Evolutionary conservation across 2,113 vertebrate genomes (phyloP), one percentile per base, ranked within the genome.

Genomic region (Origma solitaria): DNA sequence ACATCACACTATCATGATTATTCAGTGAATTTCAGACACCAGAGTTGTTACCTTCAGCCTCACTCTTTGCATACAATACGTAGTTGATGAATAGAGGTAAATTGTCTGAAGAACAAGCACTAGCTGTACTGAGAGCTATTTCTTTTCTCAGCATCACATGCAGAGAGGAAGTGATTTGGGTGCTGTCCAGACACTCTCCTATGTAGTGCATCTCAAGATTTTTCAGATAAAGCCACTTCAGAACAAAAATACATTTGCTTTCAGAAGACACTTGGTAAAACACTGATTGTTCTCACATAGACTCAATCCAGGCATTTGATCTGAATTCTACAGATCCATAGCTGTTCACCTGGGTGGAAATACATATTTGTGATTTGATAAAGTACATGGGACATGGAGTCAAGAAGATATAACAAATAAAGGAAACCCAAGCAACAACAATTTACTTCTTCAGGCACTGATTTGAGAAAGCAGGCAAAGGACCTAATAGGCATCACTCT

Each of bases 1-100:
- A 40, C 12, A 11, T 93, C 82, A 90, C 57, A 69, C 45, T 90
- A 47, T 88, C 58, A 88, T 86, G 37, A 94, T 93, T 95, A 91
- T 31, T 61, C 58, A 76, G 62, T 82, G 57, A 93, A 69, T 65
- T 73, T 95, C 65, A 51, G 31, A 49, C 15, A 75, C 49, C 22
- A 77, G 30, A 83, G 14, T 60, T 95, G 51, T 85, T 94, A 80
- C 44, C 33, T 65, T 54, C 35, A 86, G 9, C 53, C 82, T 82
- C 12, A 17, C 7, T 66, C 31, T 86, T 76, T 86, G n/a, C 45
- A 77, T 44, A 40, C 3, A 83, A 31, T 45, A 8, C 11, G 8
- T 49, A 75, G 25, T 31, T 81, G 17, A 78, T 56, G 8, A 51
- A 57, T 10, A 83, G 8, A 76, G 11, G 4, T 51, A 51, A 24